Percentiles rank a stretch among this genome's conserved stretches.
phyloP scores from a whole-genome alignment of 2,113 vertebrate genomes.

The Glaucomys volans region DNA sequence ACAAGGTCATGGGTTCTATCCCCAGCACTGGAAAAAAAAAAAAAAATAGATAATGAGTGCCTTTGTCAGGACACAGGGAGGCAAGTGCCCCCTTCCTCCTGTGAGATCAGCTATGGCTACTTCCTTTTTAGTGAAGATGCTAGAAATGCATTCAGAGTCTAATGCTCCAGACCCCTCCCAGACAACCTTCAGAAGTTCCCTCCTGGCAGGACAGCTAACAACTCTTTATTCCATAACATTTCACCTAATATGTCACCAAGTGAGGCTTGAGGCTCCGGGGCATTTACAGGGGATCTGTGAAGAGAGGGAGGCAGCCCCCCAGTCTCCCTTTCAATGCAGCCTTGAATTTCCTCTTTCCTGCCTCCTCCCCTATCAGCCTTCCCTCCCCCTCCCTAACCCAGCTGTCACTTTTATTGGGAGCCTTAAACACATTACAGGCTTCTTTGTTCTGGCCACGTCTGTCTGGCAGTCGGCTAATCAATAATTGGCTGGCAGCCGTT shows the following conservation, averaged over 20 bases:
- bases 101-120: too few species aligned
- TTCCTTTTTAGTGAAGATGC: background rate
- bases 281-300: background rate
- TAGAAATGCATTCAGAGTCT: too few species aligned
- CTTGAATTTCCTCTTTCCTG: background rate
- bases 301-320: background rate
- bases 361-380: background rate
- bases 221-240: background rate
- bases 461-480: background rate
- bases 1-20: too few species aligned
- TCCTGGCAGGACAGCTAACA: background rate
- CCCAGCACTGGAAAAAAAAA: too few species aligned
- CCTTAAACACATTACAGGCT: background rate
- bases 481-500: constrained; percentile 41
- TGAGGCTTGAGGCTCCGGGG: background rate
- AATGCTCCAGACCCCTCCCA: background rate
- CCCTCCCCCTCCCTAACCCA: background rate
- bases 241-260: background rate
- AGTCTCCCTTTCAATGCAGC: background rate
- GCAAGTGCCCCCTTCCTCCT: background rate
- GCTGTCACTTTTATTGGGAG: background rate
- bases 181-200: background rate
- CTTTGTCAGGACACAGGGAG: background rate
- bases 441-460: background rate
- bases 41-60: background rate